Conservation (phyloP, 2,113 vertebrate genomes). For the Centrocercus urophasianus region DNA sequence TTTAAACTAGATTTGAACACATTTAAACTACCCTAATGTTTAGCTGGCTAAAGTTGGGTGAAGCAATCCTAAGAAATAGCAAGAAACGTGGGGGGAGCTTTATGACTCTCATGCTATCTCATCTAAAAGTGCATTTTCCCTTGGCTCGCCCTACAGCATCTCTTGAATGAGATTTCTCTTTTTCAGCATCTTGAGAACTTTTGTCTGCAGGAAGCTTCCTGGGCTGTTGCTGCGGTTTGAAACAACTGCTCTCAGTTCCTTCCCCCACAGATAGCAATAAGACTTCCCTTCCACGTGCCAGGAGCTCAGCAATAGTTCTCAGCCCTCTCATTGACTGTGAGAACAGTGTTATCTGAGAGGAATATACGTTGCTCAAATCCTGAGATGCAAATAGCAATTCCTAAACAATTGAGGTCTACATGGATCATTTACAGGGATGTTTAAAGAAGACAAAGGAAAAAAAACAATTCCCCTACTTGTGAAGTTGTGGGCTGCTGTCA, state of each 20-base stretch:
- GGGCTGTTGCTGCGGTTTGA: neutral
- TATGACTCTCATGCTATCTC: neutral
- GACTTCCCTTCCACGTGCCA: neutral
- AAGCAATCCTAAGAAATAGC: neutral
- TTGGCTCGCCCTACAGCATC: neutral
- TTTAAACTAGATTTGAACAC: conserved; percentile 34
- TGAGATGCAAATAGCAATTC: neutral
- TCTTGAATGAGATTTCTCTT: neutral
- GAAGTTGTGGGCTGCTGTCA: neutral
- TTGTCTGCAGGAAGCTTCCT: neutral
- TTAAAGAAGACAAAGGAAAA: neutral
- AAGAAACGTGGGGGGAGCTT: neutral
- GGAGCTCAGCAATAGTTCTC: neutral
- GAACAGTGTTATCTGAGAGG: neutral
- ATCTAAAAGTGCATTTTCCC: neutral
- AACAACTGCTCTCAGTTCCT: neutral
- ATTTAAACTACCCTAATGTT: conserved; percentile 44
- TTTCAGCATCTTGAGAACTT: neutral
- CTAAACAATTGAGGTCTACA: neutral
- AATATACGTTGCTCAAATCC: neutral
- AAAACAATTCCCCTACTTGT: neutral
- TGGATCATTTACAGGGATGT: neutral
- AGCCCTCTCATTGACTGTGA: neutral
- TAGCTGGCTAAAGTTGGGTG: conserved; percentile 34
- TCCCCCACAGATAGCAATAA: neutral